Conservation (phyloP, 2,797 vertebrate species). For the Sebastes matsubarae region DNA sequence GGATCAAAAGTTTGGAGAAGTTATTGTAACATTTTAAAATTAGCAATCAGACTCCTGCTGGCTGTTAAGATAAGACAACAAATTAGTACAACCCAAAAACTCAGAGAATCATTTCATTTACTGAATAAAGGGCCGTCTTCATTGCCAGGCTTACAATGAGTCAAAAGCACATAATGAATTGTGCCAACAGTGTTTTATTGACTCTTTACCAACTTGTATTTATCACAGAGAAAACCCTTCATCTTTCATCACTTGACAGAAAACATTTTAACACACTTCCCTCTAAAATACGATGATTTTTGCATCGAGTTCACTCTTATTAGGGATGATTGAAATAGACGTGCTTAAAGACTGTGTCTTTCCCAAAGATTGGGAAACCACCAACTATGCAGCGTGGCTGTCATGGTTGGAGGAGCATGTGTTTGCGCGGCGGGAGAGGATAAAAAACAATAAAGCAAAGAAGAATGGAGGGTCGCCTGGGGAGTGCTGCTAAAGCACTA, state of each 20-base stretch:
- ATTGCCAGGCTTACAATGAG: background rate
- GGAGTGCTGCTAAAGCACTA: conserved; percentile 50
- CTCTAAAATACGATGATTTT: background rate
- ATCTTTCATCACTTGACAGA: background rate
- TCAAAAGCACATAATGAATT: background rate
- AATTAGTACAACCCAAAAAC: conserved; percentile 19
- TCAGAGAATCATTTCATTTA: background rate
- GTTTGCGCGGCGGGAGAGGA: conserved; percentile 12
- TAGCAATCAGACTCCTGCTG: conserved; percentile 9
- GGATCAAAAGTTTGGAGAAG: background rate
- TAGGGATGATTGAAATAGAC: conserved; percentile 41
- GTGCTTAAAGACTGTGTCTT: conserved; percentile 28
- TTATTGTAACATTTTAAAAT: background rate
- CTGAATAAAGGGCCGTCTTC: background rate
- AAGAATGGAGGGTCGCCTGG: conserved; percentile 20
- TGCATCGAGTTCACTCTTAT: background rate
- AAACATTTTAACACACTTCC: background rate
- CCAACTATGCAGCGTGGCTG: conserved; percentile 40
- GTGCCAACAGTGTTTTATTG: background rate
- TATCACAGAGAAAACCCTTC: background rate
- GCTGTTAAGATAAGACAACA: background rate
- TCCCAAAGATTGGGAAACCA: conserved; percentile 56
- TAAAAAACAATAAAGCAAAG: conserved; percentile 52
- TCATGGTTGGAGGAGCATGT: conserved; percentile 31
- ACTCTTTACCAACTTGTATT: background rate